These are phyloP conservation scores for Sebastiscus albofasciatus DNA, from an alignment of 2,797 vertebrate genomes.

Conservation along the genomic window DNA sequence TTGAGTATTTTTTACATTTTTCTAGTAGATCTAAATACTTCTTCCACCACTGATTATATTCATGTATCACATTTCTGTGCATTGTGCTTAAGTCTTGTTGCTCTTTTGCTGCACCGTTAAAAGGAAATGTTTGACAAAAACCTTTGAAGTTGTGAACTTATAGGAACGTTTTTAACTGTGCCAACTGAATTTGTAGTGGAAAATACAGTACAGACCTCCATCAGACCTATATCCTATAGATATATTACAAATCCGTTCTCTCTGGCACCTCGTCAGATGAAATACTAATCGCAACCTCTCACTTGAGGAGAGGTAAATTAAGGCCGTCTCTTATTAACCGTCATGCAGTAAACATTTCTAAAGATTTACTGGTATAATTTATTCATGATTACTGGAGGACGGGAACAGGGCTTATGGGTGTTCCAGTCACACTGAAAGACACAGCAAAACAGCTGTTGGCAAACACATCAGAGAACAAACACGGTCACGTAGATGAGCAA, in stretches of 20 bases:
- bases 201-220: background rate
- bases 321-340: slow-evolving; percentile 13
- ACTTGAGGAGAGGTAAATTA: background rate
- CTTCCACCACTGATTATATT: too few species aligned
- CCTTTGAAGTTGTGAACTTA: background rate
- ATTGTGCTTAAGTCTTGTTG: background rate
- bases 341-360: slow-evolving; percentile 10
- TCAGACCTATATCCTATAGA: background rate
- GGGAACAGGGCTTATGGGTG: slow-evolving; percentile 5
- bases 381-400: slow-evolving; percentile 36
- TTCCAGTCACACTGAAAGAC: slow-evolving; percentile 35
- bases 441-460: slow-evolving; percentile 37
- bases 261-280: background rate
- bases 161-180: background rate
- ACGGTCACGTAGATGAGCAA: slow-evolving; percentile 14
- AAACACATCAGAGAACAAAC: slow-evolving; percentile 27
- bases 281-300: slow-evolving; percentile 8
- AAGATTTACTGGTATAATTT: slow-evolving; percentile 44
- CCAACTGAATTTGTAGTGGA: background rate
- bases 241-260: background rate
- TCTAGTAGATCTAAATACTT: background rate
- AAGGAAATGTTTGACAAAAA: background rate
- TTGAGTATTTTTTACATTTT: background rate
- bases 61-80: background rate
- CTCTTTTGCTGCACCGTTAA: background rate